Percentiles rank a stretch among this genome's conserved stretches.
phyloP scores from a whole-genome alignment of 2,888 invertebrate genomes.

The Muscina levida region DNA sequence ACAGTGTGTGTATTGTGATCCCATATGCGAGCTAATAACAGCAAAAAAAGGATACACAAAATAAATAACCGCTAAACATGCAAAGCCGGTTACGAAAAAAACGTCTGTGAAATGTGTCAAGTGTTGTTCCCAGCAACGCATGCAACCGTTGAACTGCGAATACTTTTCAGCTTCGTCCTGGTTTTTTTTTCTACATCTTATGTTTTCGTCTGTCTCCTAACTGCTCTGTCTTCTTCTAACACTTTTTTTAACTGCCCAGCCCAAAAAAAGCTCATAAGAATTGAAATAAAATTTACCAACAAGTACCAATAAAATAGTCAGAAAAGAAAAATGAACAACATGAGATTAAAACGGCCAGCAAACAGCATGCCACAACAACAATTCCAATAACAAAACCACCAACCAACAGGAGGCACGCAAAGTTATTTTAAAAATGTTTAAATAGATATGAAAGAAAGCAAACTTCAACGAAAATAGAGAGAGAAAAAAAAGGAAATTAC shows the following conservation, averaged over 20 bases:
- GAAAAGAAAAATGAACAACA: constrained; percentile 39
- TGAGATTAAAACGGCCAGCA: constrained; percentile 45
- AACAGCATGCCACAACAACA: constrained; percentile 32
- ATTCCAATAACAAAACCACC: neutral
- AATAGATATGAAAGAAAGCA: constrained; percentile 43
- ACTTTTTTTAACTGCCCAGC: no score
- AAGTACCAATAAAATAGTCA: constrained; percentile 14
- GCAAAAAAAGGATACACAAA: constrained; percentile 27
- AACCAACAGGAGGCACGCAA: constrained; percentile 51
- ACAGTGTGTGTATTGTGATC: no score
- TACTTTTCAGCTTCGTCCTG: no score
- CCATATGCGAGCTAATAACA: neutral
- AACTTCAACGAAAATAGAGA: constrained; percentile 33
- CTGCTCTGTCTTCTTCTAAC: neutral
- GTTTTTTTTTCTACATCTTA: no score
- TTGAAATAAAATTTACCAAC: constrained; percentile 20
- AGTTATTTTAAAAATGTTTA: constrained; percentile 45
- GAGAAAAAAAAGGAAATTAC: constrained; percentile 52
- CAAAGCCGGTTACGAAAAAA: constrained; percentile 30
- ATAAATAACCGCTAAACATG: constrained; percentile 31
- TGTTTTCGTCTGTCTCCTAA: no score
- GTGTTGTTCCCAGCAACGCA: neutral
- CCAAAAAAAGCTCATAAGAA: constrained; percentile 22
- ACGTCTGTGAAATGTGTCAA: constrained; percentile 39
- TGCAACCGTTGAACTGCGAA: neutral